Conservation (phyloP, 2,797 vertebrate species). For the Lemur catta region DNA sequence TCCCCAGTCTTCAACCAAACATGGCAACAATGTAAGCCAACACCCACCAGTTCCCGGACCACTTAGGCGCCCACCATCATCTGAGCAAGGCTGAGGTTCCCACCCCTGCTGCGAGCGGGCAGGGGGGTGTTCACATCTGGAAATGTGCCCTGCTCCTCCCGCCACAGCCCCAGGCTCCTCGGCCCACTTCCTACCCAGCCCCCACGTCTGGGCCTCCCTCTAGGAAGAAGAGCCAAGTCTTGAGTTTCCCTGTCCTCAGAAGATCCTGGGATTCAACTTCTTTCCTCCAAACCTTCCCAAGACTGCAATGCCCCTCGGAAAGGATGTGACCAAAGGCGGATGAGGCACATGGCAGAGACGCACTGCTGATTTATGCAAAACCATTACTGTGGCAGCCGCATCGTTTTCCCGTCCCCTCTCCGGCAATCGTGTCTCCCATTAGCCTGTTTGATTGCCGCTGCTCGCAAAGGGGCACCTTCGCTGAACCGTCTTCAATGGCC, state of each 20-base stretch:
- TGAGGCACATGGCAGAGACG: constrained; percentile 40
- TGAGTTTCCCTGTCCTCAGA: not conserved
- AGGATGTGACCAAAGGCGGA: constrained; percentile 55
- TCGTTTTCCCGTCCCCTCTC: constrained; percentile 59
- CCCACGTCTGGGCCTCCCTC: not conserved
- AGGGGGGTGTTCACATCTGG: not conserved
- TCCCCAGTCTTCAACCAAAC: too few relatives aligned
- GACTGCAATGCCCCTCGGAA: not conserved
- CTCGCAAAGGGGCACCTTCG: constrained; percentile 69
- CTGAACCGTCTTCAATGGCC: constrained; percentile 52
- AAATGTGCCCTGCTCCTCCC: not conserved
- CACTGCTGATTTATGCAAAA: constrained; percentile 56
- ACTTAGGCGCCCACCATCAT: rapidly evolving
- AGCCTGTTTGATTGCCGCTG: constrained; percentile 68
- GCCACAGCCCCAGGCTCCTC: not conserved
- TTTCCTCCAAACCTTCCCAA: constrained; percentile 57
- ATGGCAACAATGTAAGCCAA: rapidly evolving
- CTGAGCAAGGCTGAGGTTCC: not conserved
- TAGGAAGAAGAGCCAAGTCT: not conserved
- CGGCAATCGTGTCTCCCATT: constrained; percentile 53
- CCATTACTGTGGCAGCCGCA: not conserved
- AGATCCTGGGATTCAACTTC: constrained; percentile 33
- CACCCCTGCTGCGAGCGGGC: not conserved
- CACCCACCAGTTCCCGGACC: not conserved
- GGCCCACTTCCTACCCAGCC: not conserved